Evolutionary conservation across 2,113 vertebrate genomes (phyloP).

Genomic region (Bungarus multicinctus): DNA sequence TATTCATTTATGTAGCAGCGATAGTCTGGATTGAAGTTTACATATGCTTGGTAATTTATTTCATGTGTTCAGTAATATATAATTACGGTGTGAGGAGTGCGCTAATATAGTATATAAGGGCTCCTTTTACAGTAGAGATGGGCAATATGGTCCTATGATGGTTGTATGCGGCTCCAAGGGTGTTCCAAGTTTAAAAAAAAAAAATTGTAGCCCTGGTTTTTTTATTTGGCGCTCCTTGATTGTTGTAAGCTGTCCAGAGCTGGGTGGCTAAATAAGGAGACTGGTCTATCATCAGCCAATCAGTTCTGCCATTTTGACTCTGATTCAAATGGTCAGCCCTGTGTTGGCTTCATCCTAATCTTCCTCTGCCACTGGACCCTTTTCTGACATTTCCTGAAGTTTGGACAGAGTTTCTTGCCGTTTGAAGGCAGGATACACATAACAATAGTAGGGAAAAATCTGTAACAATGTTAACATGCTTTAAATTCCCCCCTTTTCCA

Average conservation of each 20-base stretch:
- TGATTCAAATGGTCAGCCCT: neutral
- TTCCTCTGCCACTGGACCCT: neutral
- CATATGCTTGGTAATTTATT: neutral
- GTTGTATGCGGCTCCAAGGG: neutral
- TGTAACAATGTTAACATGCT: neutral
- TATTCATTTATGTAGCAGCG: neutral
- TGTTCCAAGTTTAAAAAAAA: neutral
- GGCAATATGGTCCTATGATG: neutral
- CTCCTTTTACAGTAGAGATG: neutral
- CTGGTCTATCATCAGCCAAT: neutral
- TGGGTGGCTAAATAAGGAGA: neutral
- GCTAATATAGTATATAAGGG: neutral
- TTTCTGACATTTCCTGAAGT: neutral
- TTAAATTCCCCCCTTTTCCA: neutral
- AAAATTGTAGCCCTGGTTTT: neutral
- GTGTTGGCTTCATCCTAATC: neutral
- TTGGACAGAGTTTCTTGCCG: neutral
- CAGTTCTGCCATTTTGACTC: neutral
- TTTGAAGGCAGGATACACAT: neutral
- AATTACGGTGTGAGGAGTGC: neutral
- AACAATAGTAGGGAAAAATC: neutral
- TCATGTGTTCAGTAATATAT: neutral
- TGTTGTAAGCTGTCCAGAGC: neutral
- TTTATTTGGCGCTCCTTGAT: neutral
- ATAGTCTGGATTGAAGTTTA: neutral